Evolutionary conservation across 2,113 vertebrate species (phyloP).

Genomic region (Tetraodon nigroviridis): DNA sequence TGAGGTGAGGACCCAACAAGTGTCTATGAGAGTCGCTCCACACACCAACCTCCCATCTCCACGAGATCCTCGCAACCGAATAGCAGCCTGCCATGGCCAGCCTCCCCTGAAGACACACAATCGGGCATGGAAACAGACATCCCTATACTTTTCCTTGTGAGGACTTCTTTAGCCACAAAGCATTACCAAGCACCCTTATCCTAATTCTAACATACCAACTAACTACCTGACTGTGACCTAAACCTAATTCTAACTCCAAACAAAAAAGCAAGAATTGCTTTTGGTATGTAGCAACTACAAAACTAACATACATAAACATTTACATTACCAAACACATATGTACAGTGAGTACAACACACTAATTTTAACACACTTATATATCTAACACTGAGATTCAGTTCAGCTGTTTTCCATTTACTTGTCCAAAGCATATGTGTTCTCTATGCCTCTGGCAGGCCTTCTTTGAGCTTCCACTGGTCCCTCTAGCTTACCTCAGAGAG

Average conservation of each 20-base stretch:
- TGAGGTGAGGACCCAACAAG: constrained; percentile 95
- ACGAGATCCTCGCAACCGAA: constrained; percentile 83
- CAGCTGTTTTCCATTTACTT: constrained; percentile 15
- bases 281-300: no score
- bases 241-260: no score
- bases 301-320: background rate
- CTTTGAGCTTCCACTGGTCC: constrained; percentile 27
- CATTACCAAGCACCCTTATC: no score
- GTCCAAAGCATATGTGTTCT: constrained; percentile 27
- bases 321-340: background rate
- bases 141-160: no score
- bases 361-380: background rate
- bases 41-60: constrained; percentile 89
- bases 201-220: no score
- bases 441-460: constrained; percentile 13
- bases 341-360: background rate
- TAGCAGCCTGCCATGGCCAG: constrained; percentile 96
- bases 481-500: constrained; percentile 85
- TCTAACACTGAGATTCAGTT: background rate
- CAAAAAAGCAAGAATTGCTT: no score
- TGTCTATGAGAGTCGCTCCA: constrained; percentile 90
- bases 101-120: constrained; percentile 75
- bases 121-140: no score
- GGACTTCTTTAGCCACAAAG: no score
- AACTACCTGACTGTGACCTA: no score